Evolutionary conservation across 2,888 invertebrate species (phyloP), one percentile per base, ranked within the genome.

Genomic region (Agonopterix arenella): DNA sequence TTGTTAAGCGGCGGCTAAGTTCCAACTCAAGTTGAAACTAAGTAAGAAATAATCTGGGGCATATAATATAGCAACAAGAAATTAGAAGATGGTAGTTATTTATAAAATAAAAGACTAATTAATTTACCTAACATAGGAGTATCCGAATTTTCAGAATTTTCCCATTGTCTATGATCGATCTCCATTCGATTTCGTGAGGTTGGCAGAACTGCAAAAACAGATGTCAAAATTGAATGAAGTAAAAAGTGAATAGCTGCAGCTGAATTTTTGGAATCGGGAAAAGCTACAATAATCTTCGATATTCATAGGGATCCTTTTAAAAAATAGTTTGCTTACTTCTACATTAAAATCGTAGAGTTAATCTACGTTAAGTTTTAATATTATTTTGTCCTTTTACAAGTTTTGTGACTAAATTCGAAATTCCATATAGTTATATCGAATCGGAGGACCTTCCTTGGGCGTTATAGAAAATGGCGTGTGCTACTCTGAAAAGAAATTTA

Each of bases 401-500:
- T 60, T 68, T 73, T 67, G 77, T 81, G 74, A 72, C 67, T 71
- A 71, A 73, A 68, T 59, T 57, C 41, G 67, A 65, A 65, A 74
- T 69, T 70, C 61, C 58, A 56, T 64, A 68, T 66, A 64, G 68
- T 68, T 75, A 5, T 5, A 28, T 28, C 64, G 62, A 66, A 74
- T 70, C 62, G 60, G 67, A 73, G 76, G 80, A 81, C 80, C 76
- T 90, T 91, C 85, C 81, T 81, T 91, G 89, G 90, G 91, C 90
- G 90, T 90, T 89, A 82, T 91, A 85, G 84, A 92, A 92, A 91
- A 98, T 98, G 98, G 98, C 98, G 92, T 98, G 98, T 92, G 98
- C 98, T 90, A 98, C 98, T 74, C 92, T 98, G 63, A 98, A 98
- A 92, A 93, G 98, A 84, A 94, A 95, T 80, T 92, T 97, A 76